These are phyloP conservation scores for Magallana angulata DNA, from an alignment of 1,140 invertebrate species.

Conservation along the genomic window DNA sequence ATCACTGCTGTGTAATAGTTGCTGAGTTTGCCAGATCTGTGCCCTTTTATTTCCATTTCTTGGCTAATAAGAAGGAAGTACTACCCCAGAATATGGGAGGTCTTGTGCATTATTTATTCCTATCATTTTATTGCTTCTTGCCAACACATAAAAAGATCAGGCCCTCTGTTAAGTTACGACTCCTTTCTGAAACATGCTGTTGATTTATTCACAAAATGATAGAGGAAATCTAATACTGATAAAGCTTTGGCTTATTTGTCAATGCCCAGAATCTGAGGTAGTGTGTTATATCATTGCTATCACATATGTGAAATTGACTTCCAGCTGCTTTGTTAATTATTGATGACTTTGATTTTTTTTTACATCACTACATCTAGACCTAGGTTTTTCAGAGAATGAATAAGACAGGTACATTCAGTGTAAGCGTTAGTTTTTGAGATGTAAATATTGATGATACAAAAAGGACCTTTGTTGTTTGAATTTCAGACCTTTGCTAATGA, in stretches of 20 bases:
- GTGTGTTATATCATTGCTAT: background rate
- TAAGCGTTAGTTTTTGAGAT: background rate
- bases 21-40: background rate
- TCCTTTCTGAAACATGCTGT: slow-evolving; percentile 10
- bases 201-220: slow-evolving; percentile 5
- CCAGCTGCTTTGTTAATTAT: background rate
- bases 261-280: slow-evolving; percentile 16
- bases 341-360: slow-evolving; percentile 18
- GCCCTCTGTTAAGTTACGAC: background rate
- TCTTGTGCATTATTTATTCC: slow-evolving; percentile 8
- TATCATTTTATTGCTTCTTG: slow-evolving; percentile 24
- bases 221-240: background rate
- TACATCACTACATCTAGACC: no score
- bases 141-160: background rate
- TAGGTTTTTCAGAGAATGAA: background rate
- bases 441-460: background rate
- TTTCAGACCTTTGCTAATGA: background rate
- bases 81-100: background rate
- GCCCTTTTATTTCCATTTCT: background rate
- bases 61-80: slow-evolving; percentile 10
- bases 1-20: background rate
- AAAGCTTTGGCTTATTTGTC: background rate
- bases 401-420: background rate
- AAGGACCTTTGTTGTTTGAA: background rate
- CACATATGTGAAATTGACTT: background rate